Evolutionary conservation across 2,113 vertebrate genomes (phyloP), one percentile per base, ranked within the genome.

Genomic region (Vombatus ursinus): DNA sequence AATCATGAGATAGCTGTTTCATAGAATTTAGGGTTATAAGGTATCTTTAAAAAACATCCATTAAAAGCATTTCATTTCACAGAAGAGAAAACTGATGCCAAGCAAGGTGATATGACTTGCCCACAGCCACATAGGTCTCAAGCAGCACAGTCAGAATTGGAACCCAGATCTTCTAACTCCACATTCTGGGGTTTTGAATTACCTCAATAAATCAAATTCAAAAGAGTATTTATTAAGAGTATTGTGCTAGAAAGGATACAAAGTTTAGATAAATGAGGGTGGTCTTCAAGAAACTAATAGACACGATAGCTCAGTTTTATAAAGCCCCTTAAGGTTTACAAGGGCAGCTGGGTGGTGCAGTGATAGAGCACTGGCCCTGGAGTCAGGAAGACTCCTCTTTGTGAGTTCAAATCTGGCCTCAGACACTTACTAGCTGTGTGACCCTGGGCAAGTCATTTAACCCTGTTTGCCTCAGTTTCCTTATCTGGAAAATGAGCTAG

Each of bases 361-460:
- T 90, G 10, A 44, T 26, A 91, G 54, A 92, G 26, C 0, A 26
- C 28, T 49, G 14, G 22, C 3, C 31, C 61, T 94, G 51, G 26
- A 22, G 31, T 92, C 52, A 77, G 4, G 25, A 16, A 96, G 49
- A 54, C 3, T 8, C 8, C 9, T 31, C 54, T 61, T 61, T 31
- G 10, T 52, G 37, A 93, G 53, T 95, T 77, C 93, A 93, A 96
- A 90, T 92, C 49, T 3, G 3, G 91, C 9, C 24, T 93, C n/a
- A 89, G 23, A 6, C 8, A 92, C 50, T 90, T 50, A 89, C 57
- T 92, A 52, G 23, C 53, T 90, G 0, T 8, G 6, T 14, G 84
- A 93, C 25, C 23, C 90, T 52, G 50, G 90, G 47, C 44, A 95
- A 94, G 8, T 19, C 52, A 89, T 48, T 84, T 44, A 92, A 89